phyloP scores from a whole-genome alignment of 1,140 invertebrate species.

The Dendrolimus punctatus region DNA sequence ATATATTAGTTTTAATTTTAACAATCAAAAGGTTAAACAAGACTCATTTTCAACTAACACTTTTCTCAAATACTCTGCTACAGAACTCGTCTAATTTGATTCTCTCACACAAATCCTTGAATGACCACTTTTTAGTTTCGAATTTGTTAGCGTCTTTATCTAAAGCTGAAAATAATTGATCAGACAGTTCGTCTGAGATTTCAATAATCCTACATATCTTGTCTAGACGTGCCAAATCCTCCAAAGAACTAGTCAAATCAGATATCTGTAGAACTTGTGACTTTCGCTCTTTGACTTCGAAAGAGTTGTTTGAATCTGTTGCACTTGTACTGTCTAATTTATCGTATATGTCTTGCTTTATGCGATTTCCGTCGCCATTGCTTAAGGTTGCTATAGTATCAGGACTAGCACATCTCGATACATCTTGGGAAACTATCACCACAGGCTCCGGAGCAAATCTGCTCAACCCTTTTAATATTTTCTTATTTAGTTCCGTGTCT shows the following conservation, averaged over 20 bases:
- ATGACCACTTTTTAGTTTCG: conserved; percentile 47
- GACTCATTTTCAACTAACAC: background rate
- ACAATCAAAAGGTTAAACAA: too few species aligned
- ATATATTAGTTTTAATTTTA: background rate
- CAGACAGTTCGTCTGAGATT: conserved; percentile 61
- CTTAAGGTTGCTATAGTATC: conserved; percentile 13
- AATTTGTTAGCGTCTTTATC: conserved; percentile 13
- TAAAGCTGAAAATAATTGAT: conserved; percentile 46
- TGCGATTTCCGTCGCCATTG: conserved; percentile 10
- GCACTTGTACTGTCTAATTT: conserved; percentile 54
- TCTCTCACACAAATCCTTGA: conserved; percentile 58
- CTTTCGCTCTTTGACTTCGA: conserved; percentile 44
- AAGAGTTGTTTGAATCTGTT: conserved; percentile 50
- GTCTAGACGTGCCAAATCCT: conserved; percentile 49
- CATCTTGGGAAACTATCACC: conserved; percentile 7
- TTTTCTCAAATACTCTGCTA: conserved; percentile 46
- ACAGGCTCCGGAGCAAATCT: conserved; percentile 13
- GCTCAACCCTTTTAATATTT: conserved; percentile 14
- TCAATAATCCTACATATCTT: conserved; percentile 63
- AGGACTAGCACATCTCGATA: conserved; percentile 11
- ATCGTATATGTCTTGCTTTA: conserved; percentile 44
- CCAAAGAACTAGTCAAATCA: conserved; percentile 54
- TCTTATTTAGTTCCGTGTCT: conserved; percentile 7
- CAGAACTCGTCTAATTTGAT: conserved; percentile 60
- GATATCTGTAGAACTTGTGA: conserved; percentile 52